Evolutionary conservation across 2,797 vertebrate species (phyloP), one percentile per base, ranked within the genome.

Genomic region (Enteromius fasciolatus): DNA sequence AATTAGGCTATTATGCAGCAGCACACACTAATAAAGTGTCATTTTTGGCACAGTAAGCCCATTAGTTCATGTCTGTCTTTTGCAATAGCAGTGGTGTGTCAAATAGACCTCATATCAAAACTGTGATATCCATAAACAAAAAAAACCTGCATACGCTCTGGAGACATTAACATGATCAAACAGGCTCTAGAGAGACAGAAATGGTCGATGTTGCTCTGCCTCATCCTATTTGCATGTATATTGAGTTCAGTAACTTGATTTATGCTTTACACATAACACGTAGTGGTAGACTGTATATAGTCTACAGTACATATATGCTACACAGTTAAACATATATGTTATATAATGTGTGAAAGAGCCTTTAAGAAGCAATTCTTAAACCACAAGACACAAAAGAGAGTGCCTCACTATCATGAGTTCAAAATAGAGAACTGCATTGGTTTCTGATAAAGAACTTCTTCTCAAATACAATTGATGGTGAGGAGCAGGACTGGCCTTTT

Each of bases 381-480:
- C 70, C 46, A 54, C 9, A 25, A 64, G 68, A 46, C 44, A 87
- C 67, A 83, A 79, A 74, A 76, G 33, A 76, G 48, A 81, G 73
- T 63, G 41, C n/a, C 76, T 83, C 39, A 25, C 57, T 83, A 79
- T 74, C 66, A 64, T 77, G 39, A 70, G 79, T 59, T 80, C n/a
- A 67, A 63, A 70, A 68, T 28, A 25, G 33, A 61, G 67, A 78
- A 36, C 41, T 66, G 78, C 39, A 59, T 28, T 63, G 68, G 77
- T 85, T 81, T 79, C 61, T 63, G 84, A 90, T 88, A 88, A 77
- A 87, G 85, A 80, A 63, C 61, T 39, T 68, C 20, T 68, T 80
- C 75, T 73, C 75, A 67, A 75, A 81, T 41, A 84, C 77, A 80
- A 81, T 78, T 78, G 78, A 74, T 68, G 17, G 44, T 25, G 63